These are phyloP conservation scores for Atrichornis clamosus DNA, from an alignment of 2,113 vertebrate species.

Conservation along the genomic window DNA sequence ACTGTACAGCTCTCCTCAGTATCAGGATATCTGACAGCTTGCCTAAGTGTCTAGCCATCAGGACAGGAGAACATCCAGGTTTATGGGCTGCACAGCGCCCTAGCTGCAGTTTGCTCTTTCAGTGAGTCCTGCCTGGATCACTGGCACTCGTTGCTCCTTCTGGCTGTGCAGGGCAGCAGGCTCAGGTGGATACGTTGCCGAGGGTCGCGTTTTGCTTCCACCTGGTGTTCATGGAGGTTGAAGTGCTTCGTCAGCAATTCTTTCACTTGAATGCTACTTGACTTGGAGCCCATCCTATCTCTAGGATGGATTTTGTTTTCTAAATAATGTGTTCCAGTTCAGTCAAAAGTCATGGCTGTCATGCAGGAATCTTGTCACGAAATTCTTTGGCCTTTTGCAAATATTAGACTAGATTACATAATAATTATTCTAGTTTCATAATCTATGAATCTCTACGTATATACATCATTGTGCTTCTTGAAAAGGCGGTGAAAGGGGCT, in stretches of 20 bases:
- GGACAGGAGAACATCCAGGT: background rate
- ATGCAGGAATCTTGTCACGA: background rate
- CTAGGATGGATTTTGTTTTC: background rate
- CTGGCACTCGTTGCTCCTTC: background rate
- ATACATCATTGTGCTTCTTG: background rate
- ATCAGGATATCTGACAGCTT: background rate
- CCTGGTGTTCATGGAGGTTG: background rate
- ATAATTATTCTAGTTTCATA: background rate
- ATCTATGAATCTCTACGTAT: background rate
- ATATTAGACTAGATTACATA: background rate
- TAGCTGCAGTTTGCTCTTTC: background rate
- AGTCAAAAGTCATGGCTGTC: slow-evolving; percentile 2
- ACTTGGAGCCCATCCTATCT: background rate
- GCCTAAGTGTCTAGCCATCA: background rate
- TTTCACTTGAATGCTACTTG: background rate
- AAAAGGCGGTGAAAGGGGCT: background rate
- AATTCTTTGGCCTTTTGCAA: background rate
- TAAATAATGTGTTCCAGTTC: background rate
- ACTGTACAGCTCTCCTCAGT: background rate
- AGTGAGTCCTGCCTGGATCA: background rate
- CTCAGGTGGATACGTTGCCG: background rate
- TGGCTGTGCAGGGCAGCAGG: rapidly evolving
- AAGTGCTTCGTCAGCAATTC: background rate
- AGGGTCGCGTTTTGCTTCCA: background rate
- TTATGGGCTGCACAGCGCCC: rapidly evolving